A percentile compares a stretch with the other conserved stretches of the same genome.
Evolutionary conservation across 2,113 vertebrate genomes (phyloP).

Genomic region (Okapia johnstoni): DNA sequence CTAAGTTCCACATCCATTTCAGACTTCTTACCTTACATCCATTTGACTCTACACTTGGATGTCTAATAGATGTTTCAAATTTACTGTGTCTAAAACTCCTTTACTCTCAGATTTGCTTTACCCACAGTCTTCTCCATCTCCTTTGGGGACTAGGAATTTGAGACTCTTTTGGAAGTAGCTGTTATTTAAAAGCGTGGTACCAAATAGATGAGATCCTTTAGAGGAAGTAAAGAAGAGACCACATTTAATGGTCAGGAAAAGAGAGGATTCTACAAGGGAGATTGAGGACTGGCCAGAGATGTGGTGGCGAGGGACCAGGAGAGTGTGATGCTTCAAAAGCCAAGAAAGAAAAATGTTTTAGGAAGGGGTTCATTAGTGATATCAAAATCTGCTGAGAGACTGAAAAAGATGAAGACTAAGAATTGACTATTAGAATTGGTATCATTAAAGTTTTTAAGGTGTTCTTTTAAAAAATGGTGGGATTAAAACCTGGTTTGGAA

Average conservation of each 20-base stretch:
- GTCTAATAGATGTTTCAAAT: slow-evolving; percentile 5
- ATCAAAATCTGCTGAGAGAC: neutral
- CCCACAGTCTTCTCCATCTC: neutral
- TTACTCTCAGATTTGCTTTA: neutral
- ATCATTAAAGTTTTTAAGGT: neutral
- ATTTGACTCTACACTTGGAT: neutral
- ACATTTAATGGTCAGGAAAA: neutral
- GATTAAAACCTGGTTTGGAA: neutral
- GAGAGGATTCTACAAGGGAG: neutral
- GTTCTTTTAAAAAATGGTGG: neutral
- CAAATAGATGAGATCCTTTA: neutral
- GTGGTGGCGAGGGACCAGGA: neutral
- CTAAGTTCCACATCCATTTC: neutral
- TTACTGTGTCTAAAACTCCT: neutral
- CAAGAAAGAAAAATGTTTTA: neutral
- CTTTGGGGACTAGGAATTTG: neutral
- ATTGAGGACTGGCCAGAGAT: neutral
- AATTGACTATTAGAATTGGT: neutral
- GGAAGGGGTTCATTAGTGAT: neutral
- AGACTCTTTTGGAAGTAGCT: neutral
- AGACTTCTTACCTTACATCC: neutral
- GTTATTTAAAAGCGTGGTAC: neutral
- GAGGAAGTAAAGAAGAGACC: neutral
- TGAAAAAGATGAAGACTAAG: neutral
- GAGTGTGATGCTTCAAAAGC: neutral